phyloP scores from a whole-genome alignment of 2,888 invertebrate species.

The Chrysina gloriosa region DNA sequence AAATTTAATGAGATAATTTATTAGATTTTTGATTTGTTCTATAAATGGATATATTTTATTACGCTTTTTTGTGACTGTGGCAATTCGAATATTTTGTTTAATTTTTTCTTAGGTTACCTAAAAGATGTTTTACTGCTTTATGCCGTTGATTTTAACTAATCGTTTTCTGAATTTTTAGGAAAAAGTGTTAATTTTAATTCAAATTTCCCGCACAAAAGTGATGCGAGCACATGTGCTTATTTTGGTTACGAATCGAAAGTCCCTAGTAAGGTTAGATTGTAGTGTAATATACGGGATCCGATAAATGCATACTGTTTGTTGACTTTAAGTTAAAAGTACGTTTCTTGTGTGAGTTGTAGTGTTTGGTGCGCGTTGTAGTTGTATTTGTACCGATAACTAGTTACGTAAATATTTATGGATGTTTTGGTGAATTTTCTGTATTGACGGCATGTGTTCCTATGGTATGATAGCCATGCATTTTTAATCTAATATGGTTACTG shows the following conservation, averaged over 20 bases:
- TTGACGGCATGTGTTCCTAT: conserved; percentile 41
- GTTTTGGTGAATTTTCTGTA: conserved; percentile 21
- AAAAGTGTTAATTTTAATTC: no score
- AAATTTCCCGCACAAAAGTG: conserved; percentile 33
- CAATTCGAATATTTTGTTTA: no score
- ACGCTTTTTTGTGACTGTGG: no score
- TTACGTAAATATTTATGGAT: conserved; percentile 40
- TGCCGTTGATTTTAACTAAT: no score
- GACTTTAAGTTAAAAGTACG: conserved; percentile 34
- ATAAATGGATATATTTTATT: no score
- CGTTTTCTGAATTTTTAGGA: no score
- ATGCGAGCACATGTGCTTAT: conserved; percentile 38
- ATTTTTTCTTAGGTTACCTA: no score
- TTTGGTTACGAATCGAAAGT: conserved; percentile 39
- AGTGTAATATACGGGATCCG: conserved; percentile 34
- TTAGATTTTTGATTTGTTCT: no score
- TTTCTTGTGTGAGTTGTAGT: conserved; percentile 23
- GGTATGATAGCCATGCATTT: conserved; percentile 62
- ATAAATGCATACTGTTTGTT: conserved; percentile 39
- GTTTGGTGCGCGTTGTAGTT: conserved; percentile 17
- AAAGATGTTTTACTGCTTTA: no score
- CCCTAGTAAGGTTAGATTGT: conserved; percentile 45
- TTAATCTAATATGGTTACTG: conserved; percentile 63
- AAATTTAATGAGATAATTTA: no score
- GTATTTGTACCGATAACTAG: conserved; percentile 21